A percentile compares a stretch with the other conserved stretches of the same genome.
Conservation (phyloP, 2,888 invertebrate species). For the Heliothis peltigera region DNA sequence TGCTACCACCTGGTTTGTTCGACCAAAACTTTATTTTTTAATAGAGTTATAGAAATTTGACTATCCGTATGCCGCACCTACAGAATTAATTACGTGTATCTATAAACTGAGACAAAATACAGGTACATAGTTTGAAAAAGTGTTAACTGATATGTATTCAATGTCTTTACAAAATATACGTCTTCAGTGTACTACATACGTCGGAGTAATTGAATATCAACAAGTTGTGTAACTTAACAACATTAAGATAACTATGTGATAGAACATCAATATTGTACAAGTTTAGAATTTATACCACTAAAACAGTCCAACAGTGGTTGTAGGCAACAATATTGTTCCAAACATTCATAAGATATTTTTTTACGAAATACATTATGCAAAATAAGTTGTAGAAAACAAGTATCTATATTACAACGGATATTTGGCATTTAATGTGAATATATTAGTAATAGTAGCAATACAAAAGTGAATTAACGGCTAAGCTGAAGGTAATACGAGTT, state of each 20-base stretch:
- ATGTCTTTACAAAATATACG: constrained; percentile 47
- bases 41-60: constrained; percentile 7
- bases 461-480: constrained; percentile 51
- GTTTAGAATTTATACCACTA: constrained; percentile 47
- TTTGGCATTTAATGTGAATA: constrained; percentile 60
- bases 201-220: constrained; percentile 31
- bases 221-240: constrained; percentile 20
- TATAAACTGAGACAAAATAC: constrained; percentile 44
- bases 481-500: constrained; percentile 26
- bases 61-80: constrained; percentile 49
- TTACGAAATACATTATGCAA: constrained; percentile 52
- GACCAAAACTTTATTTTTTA: not conserved
- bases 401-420: constrained; percentile 48
- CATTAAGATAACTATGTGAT: constrained; percentile 24
- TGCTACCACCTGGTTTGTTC: constrained; percentile 2
- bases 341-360: constrained; percentile 63
- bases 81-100: constrained; percentile 42
- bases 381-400: constrained; percentile 51
- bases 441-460: constrained; percentile 55
- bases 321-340: constrained; percentile 62
- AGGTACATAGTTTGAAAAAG: constrained; percentile 58
- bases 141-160: constrained; percentile 58
- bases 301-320: constrained; percentile 58
- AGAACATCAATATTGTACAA: constrained; percentile 38
- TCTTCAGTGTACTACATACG: constrained; percentile 29